A percentile compares a stretch with the other conserved stretches of the same genome.
Conservation (phyloP, 1,140 invertebrate species). For the Hydropsyche tenuis region DNA sequence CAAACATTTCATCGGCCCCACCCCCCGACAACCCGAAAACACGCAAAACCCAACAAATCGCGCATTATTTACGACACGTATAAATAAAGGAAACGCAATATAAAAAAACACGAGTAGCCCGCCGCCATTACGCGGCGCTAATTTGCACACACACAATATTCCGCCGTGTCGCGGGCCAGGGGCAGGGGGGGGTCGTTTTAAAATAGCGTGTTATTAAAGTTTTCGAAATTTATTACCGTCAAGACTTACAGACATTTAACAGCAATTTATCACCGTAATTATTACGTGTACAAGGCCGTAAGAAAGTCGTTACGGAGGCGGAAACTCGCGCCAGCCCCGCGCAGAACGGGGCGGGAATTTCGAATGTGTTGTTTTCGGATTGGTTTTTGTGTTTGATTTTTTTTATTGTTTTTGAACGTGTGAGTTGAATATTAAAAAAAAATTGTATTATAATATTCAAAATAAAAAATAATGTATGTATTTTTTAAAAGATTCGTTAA, state of each 20-base stretch:
- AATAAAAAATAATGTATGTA: too few relatives aligned
- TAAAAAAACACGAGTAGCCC: background rate
- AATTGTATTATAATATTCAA: too few relatives aligned
- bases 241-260: constrained; percentile 37
- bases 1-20: too few relatives aligned
- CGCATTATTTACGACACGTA: background rate
- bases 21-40: too few relatives aligned
- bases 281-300: constrained; percentile 32
- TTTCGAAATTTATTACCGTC: constrained; percentile 38
- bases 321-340: background rate
- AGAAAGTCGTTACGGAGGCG: constrained; percentile 9
- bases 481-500: too few relatives aligned
- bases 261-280: constrained; percentile 39
- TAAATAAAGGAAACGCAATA: constrained; percentile 15
- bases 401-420: too few relatives aligned
- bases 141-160: constrained; percentile 10
- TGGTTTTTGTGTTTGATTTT: too few relatives aligned
- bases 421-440: too few relatives aligned
- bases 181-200: background rate
- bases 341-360: too few relatives aligned
- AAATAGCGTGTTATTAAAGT: constrained; percentile 37
- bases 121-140: background rate
- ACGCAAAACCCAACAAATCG: too few relatives aligned
- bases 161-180: background rate
- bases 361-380: too few relatives aligned